Percentiles rank a stretch among this genome's conserved stretches.
Conservation (phyloP, 2,888 invertebrate genomes). For the Carabus problematicus region DNA sequence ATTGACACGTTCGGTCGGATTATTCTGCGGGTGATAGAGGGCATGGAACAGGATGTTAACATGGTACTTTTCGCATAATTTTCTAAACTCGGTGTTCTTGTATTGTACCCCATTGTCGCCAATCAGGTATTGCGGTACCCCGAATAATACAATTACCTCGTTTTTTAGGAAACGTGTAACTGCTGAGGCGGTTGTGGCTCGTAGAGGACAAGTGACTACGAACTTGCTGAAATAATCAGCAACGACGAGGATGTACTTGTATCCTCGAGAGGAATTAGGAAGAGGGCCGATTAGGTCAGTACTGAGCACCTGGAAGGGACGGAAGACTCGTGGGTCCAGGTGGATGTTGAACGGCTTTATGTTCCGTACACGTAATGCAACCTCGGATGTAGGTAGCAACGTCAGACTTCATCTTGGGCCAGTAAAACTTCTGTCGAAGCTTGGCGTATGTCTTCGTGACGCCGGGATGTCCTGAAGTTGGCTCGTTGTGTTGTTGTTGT, state of each 20-base stretch:
- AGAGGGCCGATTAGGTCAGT: not conserved
- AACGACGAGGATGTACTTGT: too few species aligned
- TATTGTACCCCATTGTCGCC: slow-evolving; percentile 46
- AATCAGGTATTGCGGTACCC: slow-evolving; percentile 43
- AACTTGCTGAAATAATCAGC: slow-evolving; percentile 24
- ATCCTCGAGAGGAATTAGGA: too few species aligned
- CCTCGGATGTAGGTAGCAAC: too few species aligned
- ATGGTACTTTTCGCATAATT: slow-evolving; percentile 34
- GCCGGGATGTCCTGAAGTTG: not conserved
- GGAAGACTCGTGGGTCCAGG: not conserved
- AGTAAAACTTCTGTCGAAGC: not conserved
- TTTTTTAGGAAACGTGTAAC: not conserved
- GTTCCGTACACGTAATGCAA: not conserved
- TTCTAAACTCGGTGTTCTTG: slow-evolving; percentile 39
- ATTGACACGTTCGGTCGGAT: slow-evolving; percentile 50
- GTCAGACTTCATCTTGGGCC: not conserved
- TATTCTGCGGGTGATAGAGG: slow-evolving; percentile 49
- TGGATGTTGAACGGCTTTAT: not conserved
- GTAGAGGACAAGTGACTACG: slow-evolving; percentile 15
- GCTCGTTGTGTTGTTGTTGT: not conserved
- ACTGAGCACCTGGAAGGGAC: not conserved
- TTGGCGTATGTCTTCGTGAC: not conserved
- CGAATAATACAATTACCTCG: slow-evolving; percentile 42
- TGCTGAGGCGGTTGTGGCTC: not conserved
- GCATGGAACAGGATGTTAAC: slow-evolving; percentile 44